Evolutionary conservation across 2,888 invertebrate species (phyloP).

Genomic region (Piscicola geometra): DNA sequence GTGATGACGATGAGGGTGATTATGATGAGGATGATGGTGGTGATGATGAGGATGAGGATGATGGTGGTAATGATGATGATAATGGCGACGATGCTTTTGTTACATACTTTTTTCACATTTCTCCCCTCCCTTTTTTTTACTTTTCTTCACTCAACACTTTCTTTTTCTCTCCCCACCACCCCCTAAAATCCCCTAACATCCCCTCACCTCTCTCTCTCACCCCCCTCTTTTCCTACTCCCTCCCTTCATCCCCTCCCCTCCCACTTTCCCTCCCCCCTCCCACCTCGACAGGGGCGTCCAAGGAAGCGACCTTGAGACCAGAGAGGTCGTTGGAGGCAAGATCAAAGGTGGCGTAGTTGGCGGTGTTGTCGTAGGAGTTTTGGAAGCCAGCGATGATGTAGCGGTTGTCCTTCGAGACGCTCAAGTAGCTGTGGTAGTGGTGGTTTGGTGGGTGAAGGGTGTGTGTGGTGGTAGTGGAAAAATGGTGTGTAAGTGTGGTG

Average conservation of each 20-base stretch:
- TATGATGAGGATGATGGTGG: too few relatives aligned
- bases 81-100: too few relatives aligned
- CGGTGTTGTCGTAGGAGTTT: conserved; percentile 53
- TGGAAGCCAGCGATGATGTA: conserved; percentile 54
- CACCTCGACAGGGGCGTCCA: conserved; percentile 52
- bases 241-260: too few relatives aligned
- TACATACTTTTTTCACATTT: background rate
- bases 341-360: conserved; percentile 55
- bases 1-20: background rate
- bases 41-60: too few relatives aligned
- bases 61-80: background rate
- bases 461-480: background rate
- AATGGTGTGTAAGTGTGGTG: too few relatives aligned
- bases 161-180: background rate
- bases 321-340: conserved; percentile 48
- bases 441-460: background rate
- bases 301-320: conserved; percentile 51
- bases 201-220: background rate
- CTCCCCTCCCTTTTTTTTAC: too few relatives aligned
- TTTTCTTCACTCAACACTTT: too few relatives aligned
- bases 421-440: conserved; percentile 46
- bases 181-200: background rate
- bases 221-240: too few relatives aligned
- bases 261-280: background rate
- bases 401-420: conserved; percentile 47